Evolutionary conservation across 2,113 vertebrate genomes (phyloP).

Genomic region (Formicarius rufipectus): DNA sequence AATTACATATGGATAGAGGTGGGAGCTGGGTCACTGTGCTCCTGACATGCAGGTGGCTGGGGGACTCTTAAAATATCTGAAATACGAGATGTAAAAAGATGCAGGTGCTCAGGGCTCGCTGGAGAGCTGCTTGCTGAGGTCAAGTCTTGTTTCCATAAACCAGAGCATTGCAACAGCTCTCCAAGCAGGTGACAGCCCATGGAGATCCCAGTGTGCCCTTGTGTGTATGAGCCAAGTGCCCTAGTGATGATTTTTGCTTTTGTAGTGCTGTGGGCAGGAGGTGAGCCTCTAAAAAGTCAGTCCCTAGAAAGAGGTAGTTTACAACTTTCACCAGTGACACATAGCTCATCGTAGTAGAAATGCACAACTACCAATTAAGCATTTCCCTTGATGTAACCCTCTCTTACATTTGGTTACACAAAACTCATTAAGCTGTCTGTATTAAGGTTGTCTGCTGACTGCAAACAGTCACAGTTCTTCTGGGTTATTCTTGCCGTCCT

Average conservation of each 20-base stretch:
- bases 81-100: background rate
- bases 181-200: fast-evolving
- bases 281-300: background rate
- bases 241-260: background rate
- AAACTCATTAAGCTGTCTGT: background rate
- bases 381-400: background rate
- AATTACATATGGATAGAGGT: background rate
- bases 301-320: background rate
- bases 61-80: background rate
- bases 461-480: background rate
- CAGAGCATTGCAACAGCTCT: background rate
- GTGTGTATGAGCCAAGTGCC: background rate
- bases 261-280: background rate
- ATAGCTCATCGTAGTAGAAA: background rate
- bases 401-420: background rate
- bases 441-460: background rate
- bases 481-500: background rate
- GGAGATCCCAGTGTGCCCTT: background rate
- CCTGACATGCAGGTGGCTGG: fast-evolving
- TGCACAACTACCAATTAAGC: background rate
- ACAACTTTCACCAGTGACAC: background rate
- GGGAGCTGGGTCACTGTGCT: background rate
- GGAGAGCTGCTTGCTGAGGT: background rate
- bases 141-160: background rate
- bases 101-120: background rate